Base-by-base conservation (phyloP, 92 coral and sea anemone species). In the Porites evermanni region DNA sequence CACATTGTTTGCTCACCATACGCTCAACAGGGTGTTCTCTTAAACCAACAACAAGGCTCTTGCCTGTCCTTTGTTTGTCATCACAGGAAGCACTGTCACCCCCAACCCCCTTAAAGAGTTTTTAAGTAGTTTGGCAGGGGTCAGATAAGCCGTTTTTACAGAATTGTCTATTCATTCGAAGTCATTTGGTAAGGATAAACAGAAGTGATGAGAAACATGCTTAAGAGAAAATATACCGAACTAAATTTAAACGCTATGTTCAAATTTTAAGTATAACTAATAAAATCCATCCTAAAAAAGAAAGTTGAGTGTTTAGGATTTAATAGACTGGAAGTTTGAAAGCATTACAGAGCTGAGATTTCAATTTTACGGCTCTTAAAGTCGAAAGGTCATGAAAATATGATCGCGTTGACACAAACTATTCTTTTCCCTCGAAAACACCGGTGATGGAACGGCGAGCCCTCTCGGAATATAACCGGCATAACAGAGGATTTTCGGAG, bases 21-120 rank as follows among this genome's bases (percentile, higher is more conserved):
- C 63, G 74, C 80, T 74, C 80, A 7, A 65, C 87, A 51, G 80
- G 87, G 87, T 73, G 65, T 83, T 83, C 80, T 73, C 72, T 65
- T 83, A 73, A 79, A 26, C 70, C 44, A 81, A 56, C 86, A 81
- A 56, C 86, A 58, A 80, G 86, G 54, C 80, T 61, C 80, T 83
- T 63, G 80, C 79, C 87, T 83, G 87, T 18, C 67, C 80, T 74
- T 83, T 83, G 80, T 83, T 83, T 83, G 71, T 83, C 87, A 18
- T 59, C 79, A 53, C 87, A 83, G 87, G 87, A 83, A 83, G 80
- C 72, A 53, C 52, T 73, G 79, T 83, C 80, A 50, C 80, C 72
- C 78, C 51, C 74, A 83, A 83, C 87, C 87, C 87, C 87, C 87
- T 83, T 83, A 64, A 83, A 83, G 87, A 80, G 87, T 83, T 80